Percentiles rank a stretch among this genome's conserved stretches.
Conservation (phyloP, 2,113 vertebrate genomes). For the Manacus vitellinus region DNA sequence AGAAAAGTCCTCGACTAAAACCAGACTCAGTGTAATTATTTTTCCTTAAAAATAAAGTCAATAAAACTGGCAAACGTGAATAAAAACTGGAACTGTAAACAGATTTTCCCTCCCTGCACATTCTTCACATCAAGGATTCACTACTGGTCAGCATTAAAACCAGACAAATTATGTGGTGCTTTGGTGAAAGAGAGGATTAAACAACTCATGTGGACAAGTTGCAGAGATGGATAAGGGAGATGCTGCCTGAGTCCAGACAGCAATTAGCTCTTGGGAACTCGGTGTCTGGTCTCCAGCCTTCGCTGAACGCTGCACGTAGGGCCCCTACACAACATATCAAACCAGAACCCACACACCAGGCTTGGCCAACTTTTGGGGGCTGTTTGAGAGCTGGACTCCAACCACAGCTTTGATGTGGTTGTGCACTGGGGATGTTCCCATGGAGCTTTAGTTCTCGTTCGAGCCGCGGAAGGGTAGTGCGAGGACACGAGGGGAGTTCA, state of each 20-base stretch:
- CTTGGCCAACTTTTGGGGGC: background rate
- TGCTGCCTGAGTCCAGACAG: background rate
- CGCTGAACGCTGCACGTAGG: background rate
- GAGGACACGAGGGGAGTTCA: background rate
- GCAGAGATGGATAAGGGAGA: background rate
- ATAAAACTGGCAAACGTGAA: constrained; percentile 8
- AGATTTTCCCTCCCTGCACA: background rate
- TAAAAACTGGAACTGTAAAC: constrained; percentile 38
- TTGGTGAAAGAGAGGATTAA: background rate
- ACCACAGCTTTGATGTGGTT: constrained; percentile 31
- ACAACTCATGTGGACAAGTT: background rate
- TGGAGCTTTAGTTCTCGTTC: background rate
- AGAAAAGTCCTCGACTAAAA: constrained; percentile 7
- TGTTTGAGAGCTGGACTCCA: background rate
- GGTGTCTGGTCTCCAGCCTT: background rate
- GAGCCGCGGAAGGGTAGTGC: background rate
- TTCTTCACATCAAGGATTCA: constrained; percentile 25
- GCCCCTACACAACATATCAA: background rate
- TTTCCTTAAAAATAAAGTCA: constrained; percentile 34
- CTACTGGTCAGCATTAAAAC: background rate
- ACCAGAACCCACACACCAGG: background rate
- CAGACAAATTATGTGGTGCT: background rate
- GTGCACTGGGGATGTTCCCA: background rate
- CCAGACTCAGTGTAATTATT: background rate
- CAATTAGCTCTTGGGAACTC: background rate